phyloP scores from a whole-genome alignment of 2,888 invertebrate species.

The Pegoplata infirma region DNA sequence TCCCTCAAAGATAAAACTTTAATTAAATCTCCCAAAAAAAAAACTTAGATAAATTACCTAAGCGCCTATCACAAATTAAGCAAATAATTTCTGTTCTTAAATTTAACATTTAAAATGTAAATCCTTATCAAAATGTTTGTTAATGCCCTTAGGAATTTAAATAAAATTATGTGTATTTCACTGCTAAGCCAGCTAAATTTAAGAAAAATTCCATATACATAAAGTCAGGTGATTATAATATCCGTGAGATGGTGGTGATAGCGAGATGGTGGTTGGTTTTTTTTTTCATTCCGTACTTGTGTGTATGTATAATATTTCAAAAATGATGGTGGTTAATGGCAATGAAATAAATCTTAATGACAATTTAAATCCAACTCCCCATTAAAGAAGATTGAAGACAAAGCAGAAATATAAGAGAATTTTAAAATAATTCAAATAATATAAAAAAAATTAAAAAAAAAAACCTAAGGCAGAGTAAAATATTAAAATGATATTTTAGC shows the following conservation, averaged over 20 bases:
- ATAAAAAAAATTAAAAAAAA: constrained; percentile 16
- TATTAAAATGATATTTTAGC: neutral
- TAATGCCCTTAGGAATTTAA: constrained; percentile 41
- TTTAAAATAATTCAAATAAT: constrained; percentile 31
- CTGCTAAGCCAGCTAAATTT: constrained; percentile 65
- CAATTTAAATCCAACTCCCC: constrained; percentile 53
- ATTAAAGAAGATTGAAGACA: constrained; percentile 16
- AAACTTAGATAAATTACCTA: too few relatives aligned
- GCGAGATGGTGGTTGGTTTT: constrained; percentile 16
- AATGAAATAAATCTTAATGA: constrained; percentile 58
- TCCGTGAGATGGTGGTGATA: constrained; percentile 2
- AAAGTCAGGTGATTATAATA: constrained; percentile 54
- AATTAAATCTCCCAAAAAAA: too few relatives aligned
- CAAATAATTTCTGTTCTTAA: constrained; percentile 37
- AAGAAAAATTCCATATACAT: constrained; percentile 62
- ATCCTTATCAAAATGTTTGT: constrained; percentile 44
- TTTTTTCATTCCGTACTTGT: neutral
- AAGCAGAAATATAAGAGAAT: constrained; percentile 12
- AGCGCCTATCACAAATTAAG: neutral
- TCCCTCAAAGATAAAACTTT: too few relatives aligned
- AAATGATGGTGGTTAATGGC: constrained; percentile 52
- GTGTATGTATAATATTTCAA: neutral
- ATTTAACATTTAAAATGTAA: constrained; percentile 27
- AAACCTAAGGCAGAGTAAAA: neutral
- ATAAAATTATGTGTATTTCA: constrained; percentile 62